phyloP scores from a whole-genome alignment of 2,797 vertebrate genomes.

The Parotocinclus haroldoi region DNA sequence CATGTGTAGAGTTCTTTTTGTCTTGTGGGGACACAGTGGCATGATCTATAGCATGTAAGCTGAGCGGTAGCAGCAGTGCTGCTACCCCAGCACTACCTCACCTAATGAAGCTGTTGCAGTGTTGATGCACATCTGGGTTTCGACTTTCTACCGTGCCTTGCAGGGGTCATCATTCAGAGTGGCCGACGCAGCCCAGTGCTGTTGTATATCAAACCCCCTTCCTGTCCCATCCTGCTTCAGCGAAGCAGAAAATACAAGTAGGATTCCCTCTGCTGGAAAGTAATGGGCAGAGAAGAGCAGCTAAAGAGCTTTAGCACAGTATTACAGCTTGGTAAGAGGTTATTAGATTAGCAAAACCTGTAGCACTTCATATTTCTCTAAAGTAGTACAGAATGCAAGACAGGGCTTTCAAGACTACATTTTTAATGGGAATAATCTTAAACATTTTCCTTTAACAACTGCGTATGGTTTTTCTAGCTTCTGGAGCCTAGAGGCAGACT shows the following conservation, averaged over 20 bases:
- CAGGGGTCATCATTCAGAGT: slow-evolving; percentile 62
- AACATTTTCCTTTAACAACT: too few relatives aligned
- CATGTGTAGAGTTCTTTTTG: too few relatives aligned
- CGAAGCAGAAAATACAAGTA: slow-evolving; percentile 43
- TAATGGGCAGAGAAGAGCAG: background rate
- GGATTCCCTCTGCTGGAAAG: slow-evolving; percentile 65
- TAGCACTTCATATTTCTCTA: too few relatives aligned
- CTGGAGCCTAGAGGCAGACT: too few relatives aligned
- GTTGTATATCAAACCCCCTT: slow-evolving; percentile 42
- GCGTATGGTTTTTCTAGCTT: too few relatives aligned
- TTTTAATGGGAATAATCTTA: too few relatives aligned
- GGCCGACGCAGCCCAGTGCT: slow-evolving; percentile 50
- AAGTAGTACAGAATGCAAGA: too few relatives aligned
- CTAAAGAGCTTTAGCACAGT: too few relatives aligned
- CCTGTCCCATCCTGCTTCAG: slow-evolving; percentile 25
- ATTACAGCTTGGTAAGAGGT: too few relatives aligned
- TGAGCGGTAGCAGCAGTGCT: slow-evolving; percentile 36
- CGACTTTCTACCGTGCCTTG: slow-evolving; percentile 57
- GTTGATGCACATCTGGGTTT: slow-evolving; percentile 57
- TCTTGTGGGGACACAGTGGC: background rate
- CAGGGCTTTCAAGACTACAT: too few relatives aligned
- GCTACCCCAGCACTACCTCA: slow-evolving; percentile 43
- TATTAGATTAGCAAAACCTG: too few relatives aligned
- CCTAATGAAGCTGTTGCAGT: slow-evolving; percentile 64
- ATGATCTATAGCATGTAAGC: slow-evolving; percentile 26